Evolutionary conservation across 2,888 invertebrate species (phyloP).

Genomic region (Chalcis sispes): DNA sequence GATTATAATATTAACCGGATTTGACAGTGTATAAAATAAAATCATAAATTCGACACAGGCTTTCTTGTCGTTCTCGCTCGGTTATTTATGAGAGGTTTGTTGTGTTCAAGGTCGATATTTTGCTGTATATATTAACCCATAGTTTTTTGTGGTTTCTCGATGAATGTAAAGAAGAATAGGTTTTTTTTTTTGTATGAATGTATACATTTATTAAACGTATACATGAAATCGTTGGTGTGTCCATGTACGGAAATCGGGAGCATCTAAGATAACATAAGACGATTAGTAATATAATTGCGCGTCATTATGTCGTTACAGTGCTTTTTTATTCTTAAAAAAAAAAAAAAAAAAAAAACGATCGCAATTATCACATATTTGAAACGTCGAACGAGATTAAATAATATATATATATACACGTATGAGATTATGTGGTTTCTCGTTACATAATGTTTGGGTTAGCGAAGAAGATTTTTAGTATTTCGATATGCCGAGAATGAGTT

Average conservation of each 20-base stretch:
- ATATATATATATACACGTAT: slow-evolving; percentile 29
- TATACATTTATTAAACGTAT: no score
- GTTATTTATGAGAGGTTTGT: not conserved
- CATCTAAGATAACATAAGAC: slow-evolving; percentile 31
- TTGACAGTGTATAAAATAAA: not conserved
- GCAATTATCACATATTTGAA: not conserved
- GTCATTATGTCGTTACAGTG: not conserved
- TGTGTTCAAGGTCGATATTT: slow-evolving; percentile 32
- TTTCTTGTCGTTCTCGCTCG: no score
- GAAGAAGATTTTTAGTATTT: slow-evolving; percentile 26
- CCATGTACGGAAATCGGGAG: not conserved
- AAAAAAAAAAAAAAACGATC: slow-evolving; percentile 14
- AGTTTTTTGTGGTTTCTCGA: slow-evolving; percentile 1
- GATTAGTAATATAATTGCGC: slow-evolving; percentile 24
- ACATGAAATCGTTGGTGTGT: not conserved
- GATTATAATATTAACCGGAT: no score
- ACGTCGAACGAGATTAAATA: slow-evolving; percentile 26
- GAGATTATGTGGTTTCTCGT: not conserved
- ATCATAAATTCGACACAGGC: slow-evolving; percentile 15
- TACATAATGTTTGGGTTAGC: not conserved
- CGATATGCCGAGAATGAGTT: slow-evolving; percentile 28
- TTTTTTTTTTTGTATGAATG: slow-evolving; percentile 20
- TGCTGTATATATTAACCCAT: not conserved
- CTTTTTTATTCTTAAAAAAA: slow-evolving; percentile 1
- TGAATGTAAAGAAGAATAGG: slow-evolving; percentile 15